Evolutionary conservation across 2,797 vertebrate genomes (phyloP).

Genomic region (Helarctos malayanus): DNA sequence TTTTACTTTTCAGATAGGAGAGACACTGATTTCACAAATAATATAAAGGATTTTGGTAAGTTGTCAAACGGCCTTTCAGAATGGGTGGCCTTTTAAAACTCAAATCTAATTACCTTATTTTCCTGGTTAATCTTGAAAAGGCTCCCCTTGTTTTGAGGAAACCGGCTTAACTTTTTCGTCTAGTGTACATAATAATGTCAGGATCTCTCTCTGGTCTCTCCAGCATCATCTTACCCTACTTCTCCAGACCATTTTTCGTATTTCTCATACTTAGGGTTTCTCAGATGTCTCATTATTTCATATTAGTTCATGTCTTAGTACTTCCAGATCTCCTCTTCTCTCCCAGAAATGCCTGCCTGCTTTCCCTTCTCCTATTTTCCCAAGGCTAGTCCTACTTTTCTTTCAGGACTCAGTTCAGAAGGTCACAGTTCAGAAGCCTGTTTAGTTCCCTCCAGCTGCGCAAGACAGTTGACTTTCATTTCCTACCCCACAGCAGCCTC

Average conservation of each 20-base stretch:
- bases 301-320: not conserved
- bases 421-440: not conserved
- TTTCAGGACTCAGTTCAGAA: not conserved
- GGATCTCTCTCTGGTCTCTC: not conserved
- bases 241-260: not conserved
- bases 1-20: conserved; percentile 37
- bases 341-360: not conserved
- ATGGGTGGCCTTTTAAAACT: not conserved
- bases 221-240: not conserved
- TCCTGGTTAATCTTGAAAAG: not conserved
- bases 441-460: not conserved
- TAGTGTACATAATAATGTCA: not conserved
- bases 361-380: not conserved
- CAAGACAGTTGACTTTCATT: not conserved
- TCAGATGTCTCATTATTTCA: not conserved
- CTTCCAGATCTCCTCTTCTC: not conserved
- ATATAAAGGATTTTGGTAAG: not conserved
- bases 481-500: not conserved
- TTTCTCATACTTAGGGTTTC: not conserved
- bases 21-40: not conserved
- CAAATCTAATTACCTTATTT: not conserved
- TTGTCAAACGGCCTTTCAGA: conserved; percentile 19
- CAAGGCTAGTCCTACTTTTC: not conserved
- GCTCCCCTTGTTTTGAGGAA: not conserved
- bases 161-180: not conserved